Percentiles rank a stretch among this genome's conserved stretches.
These are phyloP conservation scores for Canis aureus DNA, from an alignment of 2,113 vertebrate genomes.

Conservation along the genomic window DNA sequence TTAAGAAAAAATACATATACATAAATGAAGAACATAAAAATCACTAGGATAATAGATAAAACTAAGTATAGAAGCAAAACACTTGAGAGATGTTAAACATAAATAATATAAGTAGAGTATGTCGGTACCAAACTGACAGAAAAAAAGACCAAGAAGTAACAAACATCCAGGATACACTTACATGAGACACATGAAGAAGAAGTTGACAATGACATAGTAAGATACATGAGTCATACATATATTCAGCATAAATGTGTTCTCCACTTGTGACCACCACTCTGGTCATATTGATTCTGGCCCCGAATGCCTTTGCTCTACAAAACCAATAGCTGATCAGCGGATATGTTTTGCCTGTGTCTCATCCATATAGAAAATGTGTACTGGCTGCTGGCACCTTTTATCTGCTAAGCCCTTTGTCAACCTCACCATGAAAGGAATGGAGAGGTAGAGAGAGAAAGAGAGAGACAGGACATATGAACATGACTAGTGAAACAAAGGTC, in stretches of 20 bases:
- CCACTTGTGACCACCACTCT: neutral
- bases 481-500: neutral
- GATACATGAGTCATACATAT: neutral
- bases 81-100: neutral
- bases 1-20: neutral
- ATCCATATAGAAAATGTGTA: neutral
- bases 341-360: neutral
- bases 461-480: neutral
- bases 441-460: neutral
- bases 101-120: neutral
- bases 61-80: neutral
- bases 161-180: neutral
- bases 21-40: neutral
- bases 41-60: neutral
- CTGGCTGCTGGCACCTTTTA: neutral
- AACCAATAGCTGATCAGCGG: neutral
- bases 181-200: neutral
- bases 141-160: neutral
- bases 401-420: neutral
- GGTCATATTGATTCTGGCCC: neutral
- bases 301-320: neutral
- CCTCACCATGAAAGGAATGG: neutral
- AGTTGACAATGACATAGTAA: neutral
- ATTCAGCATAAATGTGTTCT: neutral
- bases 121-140: neutral